Evolutionary conservation across 2,888 invertebrate genomes (phyloP).

Genomic region (Octonoba sinensis): DNA sequence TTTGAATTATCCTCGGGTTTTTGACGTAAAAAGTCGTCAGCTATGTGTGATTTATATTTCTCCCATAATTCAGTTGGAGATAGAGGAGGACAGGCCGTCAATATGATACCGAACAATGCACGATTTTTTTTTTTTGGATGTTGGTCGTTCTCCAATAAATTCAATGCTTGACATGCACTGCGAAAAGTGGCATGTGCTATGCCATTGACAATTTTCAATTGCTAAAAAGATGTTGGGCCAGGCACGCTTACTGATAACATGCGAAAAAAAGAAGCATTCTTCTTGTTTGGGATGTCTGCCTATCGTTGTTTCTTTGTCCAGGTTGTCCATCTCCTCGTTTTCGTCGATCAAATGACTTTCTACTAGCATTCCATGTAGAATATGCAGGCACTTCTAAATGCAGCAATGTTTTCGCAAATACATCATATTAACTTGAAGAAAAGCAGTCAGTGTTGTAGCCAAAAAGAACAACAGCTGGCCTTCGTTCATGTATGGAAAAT

Average conservation of each 20-base stretch:
- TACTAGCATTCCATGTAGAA: constrained; percentile 35
- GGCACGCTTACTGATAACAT: constrained; percentile 39
- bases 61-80: constrained; percentile 67
- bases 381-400: neutral
- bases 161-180: constrained; percentile 43
- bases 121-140: constrained; percentile 67
- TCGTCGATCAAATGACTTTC: constrained; percentile 63
- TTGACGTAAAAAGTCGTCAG: constrained; percentile 68
- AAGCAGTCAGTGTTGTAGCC: neutral
- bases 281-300: constrained; percentile 66
- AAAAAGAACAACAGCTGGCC: neutral
- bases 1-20: no score
- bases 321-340: constrained; percentile 36
- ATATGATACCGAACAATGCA: constrained; percentile 66
- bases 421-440: neutral
- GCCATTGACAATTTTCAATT: constrained; percentile 61
- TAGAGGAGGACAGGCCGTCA: constrained; percentile 66
- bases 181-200: constrained; percentile 48
- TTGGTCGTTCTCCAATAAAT: constrained; percentile 67
- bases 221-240: constrained; percentile 31
- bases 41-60: constrained; percentile 66
- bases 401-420: neutral
- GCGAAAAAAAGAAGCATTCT: constrained; percentile 66
- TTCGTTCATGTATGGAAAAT: neutral
- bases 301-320: constrained; percentile 11